Evolutionary conservation across 2,113 vertebrate species (phyloP), one percentile per base, ranked within the genome.

Genomic region (Percopsis transmontana): DNA sequence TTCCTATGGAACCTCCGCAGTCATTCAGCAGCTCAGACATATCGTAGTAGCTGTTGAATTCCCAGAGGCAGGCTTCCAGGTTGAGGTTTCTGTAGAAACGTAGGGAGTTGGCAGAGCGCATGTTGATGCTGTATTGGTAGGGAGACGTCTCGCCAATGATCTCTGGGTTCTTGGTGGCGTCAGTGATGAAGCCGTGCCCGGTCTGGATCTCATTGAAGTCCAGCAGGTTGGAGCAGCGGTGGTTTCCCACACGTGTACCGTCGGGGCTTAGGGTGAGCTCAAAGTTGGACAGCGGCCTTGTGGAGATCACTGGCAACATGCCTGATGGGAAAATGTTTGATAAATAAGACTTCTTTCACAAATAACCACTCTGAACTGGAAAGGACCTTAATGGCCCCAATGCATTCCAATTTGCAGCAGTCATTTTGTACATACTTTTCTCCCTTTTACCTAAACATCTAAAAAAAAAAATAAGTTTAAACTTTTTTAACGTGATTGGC

Each of bases 281-380:
- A 15, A 95, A 94, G 85, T 92, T 95, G 62, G 93, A 93, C 58
- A 95, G 79, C 1, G 92, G 90, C 57, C 81, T 71, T 0, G 93
- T 94, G 72, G 93, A 95, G 79, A 94, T 91, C 42, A 94, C 92
- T 1, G 93, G 94, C 44, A 95, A 68, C 93, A 96, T 95, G 62
- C 94, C 92, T 93, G 80, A 48, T 12, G n/a, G 45, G 19, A 18
- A 15, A 47, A 15, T 15, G 60, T 11, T 47, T 2, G 27, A 19
- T 39, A 58, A 21, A 9, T 1, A 14, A 19, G 12, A n/a, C 33
- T 3, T 33, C 6, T 3, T 33, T 33, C 27, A 33, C 3, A 33
- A 33, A 33, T 33, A 33, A 33, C 27, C 27, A 4, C 27, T 33
- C 27, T 33, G 27, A 33, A 33, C 27, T 33, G 27, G 5, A 33